These are phyloP conservation scores for Bombus affinis DNA, from an alignment of 1,140 invertebrate genomes.

Conservation along the genomic window DNA sequence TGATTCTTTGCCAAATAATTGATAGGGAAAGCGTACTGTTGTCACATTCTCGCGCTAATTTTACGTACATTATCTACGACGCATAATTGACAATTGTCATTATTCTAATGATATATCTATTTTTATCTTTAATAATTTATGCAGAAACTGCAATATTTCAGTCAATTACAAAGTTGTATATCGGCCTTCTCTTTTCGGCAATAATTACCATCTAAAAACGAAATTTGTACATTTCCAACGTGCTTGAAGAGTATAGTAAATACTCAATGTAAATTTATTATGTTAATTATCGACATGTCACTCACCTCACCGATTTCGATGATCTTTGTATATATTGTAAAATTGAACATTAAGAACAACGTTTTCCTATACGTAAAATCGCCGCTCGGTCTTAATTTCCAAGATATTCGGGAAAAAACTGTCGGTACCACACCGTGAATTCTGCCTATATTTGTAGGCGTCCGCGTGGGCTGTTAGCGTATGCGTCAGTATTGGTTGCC, in stretches of 20 bases:
- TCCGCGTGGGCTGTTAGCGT: no score
- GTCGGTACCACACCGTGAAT: no score
- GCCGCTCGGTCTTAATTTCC: no score
- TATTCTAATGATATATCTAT: slow-evolving; percentile 46
- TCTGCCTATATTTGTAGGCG: no score
- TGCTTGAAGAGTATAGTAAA: background rate
- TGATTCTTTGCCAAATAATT: slow-evolving; percentile 79
- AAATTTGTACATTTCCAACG: background rate
- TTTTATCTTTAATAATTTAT: background rate
- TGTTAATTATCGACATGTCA: background rate
- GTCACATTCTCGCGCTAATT: slow-evolving; percentile 68
- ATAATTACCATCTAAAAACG: background rate
- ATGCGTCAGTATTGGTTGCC: no score
- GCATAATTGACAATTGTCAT: slow-evolving; percentile 61
- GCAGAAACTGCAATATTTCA: background rate
- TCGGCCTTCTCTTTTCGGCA: background rate
- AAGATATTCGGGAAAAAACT: no score
- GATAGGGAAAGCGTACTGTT: slow-evolving; percentile 75
- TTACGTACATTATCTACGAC: slow-evolving; percentile 57
- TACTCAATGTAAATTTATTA: background rate
- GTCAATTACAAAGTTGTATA: background rate
- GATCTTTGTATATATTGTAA: no score
- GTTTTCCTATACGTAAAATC: no score
- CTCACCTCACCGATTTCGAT: no score
- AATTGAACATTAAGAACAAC: no score